Base-by-base conservation (phyloP, 2,797 vertebrate species). In the Cyclopterus lumpus region DNA sequence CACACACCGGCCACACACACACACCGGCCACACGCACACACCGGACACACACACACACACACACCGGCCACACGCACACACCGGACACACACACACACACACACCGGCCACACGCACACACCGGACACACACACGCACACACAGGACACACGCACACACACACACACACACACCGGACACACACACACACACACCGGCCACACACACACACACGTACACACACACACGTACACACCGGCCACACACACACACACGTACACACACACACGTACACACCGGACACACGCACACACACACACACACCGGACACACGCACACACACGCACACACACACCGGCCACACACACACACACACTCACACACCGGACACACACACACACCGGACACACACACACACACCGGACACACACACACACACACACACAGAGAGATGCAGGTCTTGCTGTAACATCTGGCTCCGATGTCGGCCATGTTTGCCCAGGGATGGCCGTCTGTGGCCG, bases 371-470 rank as follows among this genome's bases (percentile, higher is more conserved):
- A 76, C 77, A 77, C 76, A 74, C 70, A 77, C 67, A 44, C 65
- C n/a, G n/a, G n/a, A 71, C 68, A 76, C 77, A 77, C 76, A 75
- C 62, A 22, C 71, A 44, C 69, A 75, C 67, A n/a, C n/a, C n/a
- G 48, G 64, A 53, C 73, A 71, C 68, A 76, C 77, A 77, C 76
- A 74, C 70, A 77, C 67, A 44, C 65, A 51, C 71, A 68, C 68
- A 75, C 73, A 79, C 75, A 75, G 57, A 22, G 64, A 44, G 2
- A 77, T 32, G 36, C 66, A 68, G 75, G 71, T 83, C 80, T 79
- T 67, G 67, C 62, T 75, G 81, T 74, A 92, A 93, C 93, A 95
- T 93, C 93, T 93, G 94, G 86, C 90, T 79, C 61, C 38, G 49
- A 85, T 46, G 75, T 69, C 49, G 26, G 75, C 78, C 86, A 85